Evolutionary conservation across 1,140 invertebrate species (phyloP).

Genomic region (Drosophila malerkotliana): DNA sequence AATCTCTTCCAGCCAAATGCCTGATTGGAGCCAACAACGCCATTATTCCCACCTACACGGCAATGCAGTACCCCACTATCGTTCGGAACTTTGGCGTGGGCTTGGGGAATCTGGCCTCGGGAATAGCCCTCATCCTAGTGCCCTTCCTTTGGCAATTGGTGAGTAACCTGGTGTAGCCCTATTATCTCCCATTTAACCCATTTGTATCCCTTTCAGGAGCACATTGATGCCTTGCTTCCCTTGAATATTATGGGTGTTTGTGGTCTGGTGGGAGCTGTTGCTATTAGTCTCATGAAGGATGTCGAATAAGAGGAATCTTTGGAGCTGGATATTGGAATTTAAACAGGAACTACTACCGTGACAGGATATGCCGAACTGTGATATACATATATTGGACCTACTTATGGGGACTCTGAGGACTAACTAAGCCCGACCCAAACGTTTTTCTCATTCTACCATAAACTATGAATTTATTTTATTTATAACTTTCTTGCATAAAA

Average conservation of each 20-base stretch:
- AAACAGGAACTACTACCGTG: not conserved
- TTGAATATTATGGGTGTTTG: conserved; percentile 87
- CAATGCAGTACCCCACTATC: conserved; percentile 89
- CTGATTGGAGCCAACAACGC: conserved; percentile 89
- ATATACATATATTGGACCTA: conserved; percentile 63
- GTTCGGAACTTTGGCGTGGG: conserved; percentile 90
- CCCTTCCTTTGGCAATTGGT: conserved; percentile 90
- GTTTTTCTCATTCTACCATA: conserved; percentile 41
- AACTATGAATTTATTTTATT: conserved; percentile 21
- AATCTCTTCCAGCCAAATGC: conserved; percentile 85
- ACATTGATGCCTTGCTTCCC: conserved; percentile 85
- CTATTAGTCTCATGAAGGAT: conserved; percentile 85
- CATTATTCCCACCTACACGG: conserved; percentile 89
- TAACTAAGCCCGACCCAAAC: conserved; percentile 31
- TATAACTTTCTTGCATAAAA: conserved; percentile 50
- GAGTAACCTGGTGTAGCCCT: conserved; percentile 75
- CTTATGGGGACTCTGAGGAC: conserved; percentile 14
- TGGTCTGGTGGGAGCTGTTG: conserved; percentile 87
- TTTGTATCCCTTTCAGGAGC: conserved; percentile 52
- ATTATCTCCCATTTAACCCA: not conserved
- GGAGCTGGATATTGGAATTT: conserved; percentile 13
- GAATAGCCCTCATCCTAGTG: conserved; percentile 88
- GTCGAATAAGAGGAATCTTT: conserved; percentile 18
- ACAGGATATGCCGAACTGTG: conserved; percentile 58
- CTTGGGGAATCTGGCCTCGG: conserved; percentile 88